Evolutionary conservation across 2,797 vertebrate species (phyloP).

Genomic region (Enteromius paludinosus): DNA sequence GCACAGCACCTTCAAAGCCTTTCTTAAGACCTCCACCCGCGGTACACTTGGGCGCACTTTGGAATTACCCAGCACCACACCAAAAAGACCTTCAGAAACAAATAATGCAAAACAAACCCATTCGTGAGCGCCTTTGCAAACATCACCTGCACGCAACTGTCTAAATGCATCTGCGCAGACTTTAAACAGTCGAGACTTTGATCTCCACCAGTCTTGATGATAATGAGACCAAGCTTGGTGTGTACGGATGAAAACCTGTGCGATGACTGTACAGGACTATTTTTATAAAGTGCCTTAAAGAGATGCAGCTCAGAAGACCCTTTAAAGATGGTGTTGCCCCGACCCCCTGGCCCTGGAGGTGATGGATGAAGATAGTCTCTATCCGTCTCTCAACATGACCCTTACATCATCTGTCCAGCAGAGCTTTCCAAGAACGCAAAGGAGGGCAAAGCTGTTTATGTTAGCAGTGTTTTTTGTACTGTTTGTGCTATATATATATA

Average conservation of each 20-base stretch:
- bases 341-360: constrained; percentile 79
- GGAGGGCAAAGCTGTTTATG: constrained; percentile 54
- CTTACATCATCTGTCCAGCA: constrained; percentile 64
- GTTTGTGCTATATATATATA: constrained; percentile 35
- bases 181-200: constrained; percentile 51
- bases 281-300: constrained; percentile 76
- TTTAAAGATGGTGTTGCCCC: constrained; percentile 62
- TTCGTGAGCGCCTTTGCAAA: constrained; percentile 12
- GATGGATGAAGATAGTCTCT: constrained; percentile 74
- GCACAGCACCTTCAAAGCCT: constrained; percentile 22
- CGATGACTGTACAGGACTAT: constrained; percentile 65
- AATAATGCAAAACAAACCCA: constrained; percentile 29
- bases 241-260: constrained; percentile 48
- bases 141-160: constrained; percentile 30
- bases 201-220: constrained; percentile 37
- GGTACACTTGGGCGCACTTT: neutral
- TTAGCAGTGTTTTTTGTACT: constrained; percentile 12
- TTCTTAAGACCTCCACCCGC: neutral
- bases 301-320: constrained; percentile 59
- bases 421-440: constrained; percentile 76
- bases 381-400: constrained; percentile 67
- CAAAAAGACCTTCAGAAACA: constrained; percentile 28
- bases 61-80: constrained; percentile 21
- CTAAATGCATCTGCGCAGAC: constrained; percentile 12
- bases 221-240: constrained; percentile 43